phyloP scores from a whole-genome alignment of 2,888 invertebrate genomes.

The Eremobia ochroleuca region DNA sequence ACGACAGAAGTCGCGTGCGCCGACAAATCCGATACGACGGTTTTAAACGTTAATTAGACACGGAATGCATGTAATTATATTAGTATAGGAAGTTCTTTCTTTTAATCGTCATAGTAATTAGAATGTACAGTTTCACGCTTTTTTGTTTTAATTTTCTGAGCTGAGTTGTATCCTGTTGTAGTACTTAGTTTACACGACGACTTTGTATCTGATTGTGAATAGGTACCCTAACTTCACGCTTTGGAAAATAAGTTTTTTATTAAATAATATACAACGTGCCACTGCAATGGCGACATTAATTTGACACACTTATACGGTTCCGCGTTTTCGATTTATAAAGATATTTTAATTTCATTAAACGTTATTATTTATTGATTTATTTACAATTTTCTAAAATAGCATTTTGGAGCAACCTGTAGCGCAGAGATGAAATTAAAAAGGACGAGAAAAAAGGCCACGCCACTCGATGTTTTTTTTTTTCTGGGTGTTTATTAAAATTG shows the following conservation, averaged over 20 bases:
- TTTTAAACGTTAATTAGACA: constrained; percentile 34
- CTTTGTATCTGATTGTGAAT: not conserved
- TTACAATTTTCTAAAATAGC: no score
- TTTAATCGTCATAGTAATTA: constrained; percentile 15
- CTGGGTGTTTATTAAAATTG: no score
- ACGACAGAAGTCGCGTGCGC: constrained; percentile 44
- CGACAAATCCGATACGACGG: constrained; percentile 9
- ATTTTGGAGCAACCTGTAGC: no score
- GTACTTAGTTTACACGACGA: not conserved
- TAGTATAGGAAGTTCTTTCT: constrained; percentile 50
- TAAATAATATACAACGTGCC: not conserved
- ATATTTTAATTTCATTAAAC: no score
- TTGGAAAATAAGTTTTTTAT: not conserved
- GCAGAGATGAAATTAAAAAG: no score
- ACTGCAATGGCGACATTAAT: no score
- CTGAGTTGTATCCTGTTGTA: not conserved
- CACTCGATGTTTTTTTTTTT: no score
- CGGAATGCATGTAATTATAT: constrained; percentile 49
- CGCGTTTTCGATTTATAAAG: no score
- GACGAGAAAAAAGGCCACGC: no score
- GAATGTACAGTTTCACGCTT: constrained; percentile 33
- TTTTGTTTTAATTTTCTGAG: constrained; percentile 11
- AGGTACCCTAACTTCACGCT: not conserved
- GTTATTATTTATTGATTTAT: no score
- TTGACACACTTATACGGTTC: no score